These are phyloP conservation scores for Lepus oiostolus DNA, from an alignment of 2,797 vertebrate genomes.

Conservation along the genomic window DNA sequence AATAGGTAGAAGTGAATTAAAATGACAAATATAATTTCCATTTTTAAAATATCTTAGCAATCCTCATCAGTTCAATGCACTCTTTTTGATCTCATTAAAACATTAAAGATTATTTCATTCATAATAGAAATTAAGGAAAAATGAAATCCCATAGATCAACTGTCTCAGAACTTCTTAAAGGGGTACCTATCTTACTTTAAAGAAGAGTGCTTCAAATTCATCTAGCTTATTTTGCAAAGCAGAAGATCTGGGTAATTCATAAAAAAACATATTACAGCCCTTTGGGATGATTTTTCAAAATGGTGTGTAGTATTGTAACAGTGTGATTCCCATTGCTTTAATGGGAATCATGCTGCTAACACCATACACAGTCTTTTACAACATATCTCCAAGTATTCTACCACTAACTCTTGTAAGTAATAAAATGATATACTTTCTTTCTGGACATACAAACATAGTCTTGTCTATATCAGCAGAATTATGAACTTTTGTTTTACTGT, in stretches of 20 bases:
- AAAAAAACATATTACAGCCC: constrained; percentile 65
- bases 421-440: constrained; percentile 85
- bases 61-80: constrained; percentile 75
- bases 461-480: constrained; percentile 85
- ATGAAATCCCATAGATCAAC: constrained; percentile 67
- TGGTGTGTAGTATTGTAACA: constrained; percentile 80
- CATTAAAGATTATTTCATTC: constrained; percentile 72
- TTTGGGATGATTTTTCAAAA: constrained; percentile 84
- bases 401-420: constrained; percentile 84
- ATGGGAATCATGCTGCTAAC: constrained; percentile 85
- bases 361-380: constrained; percentile 82
- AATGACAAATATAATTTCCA: constrained; percentile 33
- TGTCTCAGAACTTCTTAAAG: constrained; percentile 69
- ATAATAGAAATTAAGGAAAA: constrained; percentile 69
- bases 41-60: constrained; percentile 84
- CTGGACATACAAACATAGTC: constrained; percentile 84
- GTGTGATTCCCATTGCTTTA: constrained; percentile 83
- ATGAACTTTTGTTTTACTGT: constrained; percentile 81
- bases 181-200: background rate
- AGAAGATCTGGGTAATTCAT: constrained; percentile 76
- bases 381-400: constrained; percentile 85
- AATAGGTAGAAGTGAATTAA: background rate
- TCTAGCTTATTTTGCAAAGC: constrained; percentile 51
- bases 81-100: constrained; percentile 55
- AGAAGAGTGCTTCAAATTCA: constrained; percentile 33